These are phyloP conservation scores for Frankliniella fusca DNA, from an alignment of 2,888 invertebrate genomes.

Conservation along the genomic window DNA sequence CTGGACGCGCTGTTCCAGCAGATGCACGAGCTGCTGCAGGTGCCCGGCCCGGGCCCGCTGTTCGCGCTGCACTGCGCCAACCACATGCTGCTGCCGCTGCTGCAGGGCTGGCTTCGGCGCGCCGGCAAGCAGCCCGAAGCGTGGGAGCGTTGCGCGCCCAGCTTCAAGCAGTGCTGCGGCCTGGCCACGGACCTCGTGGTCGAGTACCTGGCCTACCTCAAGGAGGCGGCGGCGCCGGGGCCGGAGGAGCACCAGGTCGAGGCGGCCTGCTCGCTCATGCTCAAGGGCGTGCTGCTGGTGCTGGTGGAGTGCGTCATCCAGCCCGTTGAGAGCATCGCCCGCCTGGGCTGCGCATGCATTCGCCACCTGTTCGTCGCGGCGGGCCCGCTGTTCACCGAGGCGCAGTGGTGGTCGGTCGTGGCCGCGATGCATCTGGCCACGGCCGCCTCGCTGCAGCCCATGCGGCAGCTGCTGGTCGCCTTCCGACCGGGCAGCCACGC, in stretches of 20 bases:
- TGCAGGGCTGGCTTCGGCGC: conserved; percentile 83
- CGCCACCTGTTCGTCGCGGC: conserved; percentile 47
- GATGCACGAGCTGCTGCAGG: conserved; percentile 67
- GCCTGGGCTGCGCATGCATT: conserved; percentile 88
- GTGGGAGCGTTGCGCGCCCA: conserved; percentile 74
- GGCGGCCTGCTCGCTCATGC: conserved; percentile 63
- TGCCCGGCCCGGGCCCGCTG: conserved; percentile 71
- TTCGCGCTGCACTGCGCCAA: conserved; percentile 91
- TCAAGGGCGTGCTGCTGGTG: conserved; percentile 79
- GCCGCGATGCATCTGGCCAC: conserved; percentile 78
- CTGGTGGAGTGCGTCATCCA: conserved; percentile 88
- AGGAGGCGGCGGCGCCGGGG: conserved; percentile 51
- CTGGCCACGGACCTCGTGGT: conserved; percentile 88
- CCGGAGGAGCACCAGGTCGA: conserved; percentile 37
- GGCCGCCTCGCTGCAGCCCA: conserved; percentile 77
- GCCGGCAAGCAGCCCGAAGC: conserved; percentile 59
- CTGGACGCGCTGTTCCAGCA: conserved; percentile 84
- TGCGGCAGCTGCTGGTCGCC: conserved; percentile 82
- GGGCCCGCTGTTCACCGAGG: conserved; percentile 66
- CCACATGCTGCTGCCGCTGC: conserved; percentile 83
- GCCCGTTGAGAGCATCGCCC: conserved; percentile 82
- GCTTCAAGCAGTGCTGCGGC: conserved; percentile 93
- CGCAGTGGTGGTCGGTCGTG: conserved; percentile 83
- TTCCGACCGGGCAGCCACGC: conserved; percentile 89
- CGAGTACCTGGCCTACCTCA: conserved; percentile 72